Percentiles rank a stretch among this genome's conserved stretches.
Conservation (phyloP, 2,113 vertebrate genomes). For the Cariama cristata region DNA sequence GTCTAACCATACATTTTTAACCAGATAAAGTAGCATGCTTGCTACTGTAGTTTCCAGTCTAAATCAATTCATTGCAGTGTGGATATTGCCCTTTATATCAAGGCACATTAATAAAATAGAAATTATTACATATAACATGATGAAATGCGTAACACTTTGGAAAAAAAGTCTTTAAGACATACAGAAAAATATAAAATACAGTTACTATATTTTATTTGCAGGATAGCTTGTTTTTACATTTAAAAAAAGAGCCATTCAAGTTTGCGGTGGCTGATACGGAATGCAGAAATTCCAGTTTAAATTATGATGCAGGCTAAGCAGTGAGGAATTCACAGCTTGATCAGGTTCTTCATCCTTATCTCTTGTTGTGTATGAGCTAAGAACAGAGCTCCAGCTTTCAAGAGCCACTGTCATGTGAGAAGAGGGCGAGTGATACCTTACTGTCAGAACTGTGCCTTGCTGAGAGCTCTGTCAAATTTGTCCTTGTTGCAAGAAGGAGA, state of each 20-base stretch:
- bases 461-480: neutral
- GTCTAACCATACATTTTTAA: neutral
- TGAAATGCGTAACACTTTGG: neutral
- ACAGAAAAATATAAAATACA: no score
- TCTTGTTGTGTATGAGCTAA: neutral
- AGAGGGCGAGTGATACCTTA: neutral
- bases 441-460: neutral
- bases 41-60: neutral
- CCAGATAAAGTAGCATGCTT: neutral
- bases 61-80: neutral
- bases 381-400: neutral
- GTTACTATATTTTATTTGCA: neutral
- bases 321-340: constrained; percentile 13
- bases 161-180: neutral
- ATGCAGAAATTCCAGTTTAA: neutral
- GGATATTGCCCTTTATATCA: neutral
- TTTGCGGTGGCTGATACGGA: neutral
- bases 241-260: neutral
- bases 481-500: neutral
- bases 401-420: neutral
- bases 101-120: neutral
- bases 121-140: neutral
- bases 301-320: neutral
- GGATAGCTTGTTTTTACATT: neutral
- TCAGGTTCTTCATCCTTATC: constrained; percentile 4